Percentiles rank a stretch among this genome's conserved stretches.
Conservation (phyloP, 23 tunicate species). For the Styela clava region DNA sequence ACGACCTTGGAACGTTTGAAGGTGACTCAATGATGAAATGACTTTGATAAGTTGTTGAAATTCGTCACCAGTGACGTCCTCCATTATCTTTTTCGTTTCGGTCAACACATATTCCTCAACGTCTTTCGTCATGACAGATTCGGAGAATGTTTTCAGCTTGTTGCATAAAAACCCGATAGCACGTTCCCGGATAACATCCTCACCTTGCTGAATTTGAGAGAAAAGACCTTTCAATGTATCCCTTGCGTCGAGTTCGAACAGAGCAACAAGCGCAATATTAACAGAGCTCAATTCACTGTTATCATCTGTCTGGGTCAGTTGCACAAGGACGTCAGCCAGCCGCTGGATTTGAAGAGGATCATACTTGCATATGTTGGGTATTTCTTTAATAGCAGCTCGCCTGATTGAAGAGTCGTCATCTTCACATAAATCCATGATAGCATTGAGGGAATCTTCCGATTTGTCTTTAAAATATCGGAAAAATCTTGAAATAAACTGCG, state of each 20-base stretch:
- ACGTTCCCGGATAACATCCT: slow-evolving; percentile 67
- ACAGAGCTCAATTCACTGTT: slow-evolving; percentile 62
- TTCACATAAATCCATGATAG: slow-evolving; percentile 84
- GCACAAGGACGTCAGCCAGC: slow-evolving; percentile 75
- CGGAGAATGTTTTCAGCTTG: slow-evolving; percentile 51
- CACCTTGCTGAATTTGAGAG: slow-evolving; percentile 63
- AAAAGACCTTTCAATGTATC: slow-evolving; percentile 72
- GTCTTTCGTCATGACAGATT: slow-evolving; percentile 68
- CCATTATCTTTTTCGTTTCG: slow-evolving; percentile 64
- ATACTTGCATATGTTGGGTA: slow-evolving; percentile 78
- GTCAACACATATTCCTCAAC: slow-evolving; percentile 72
- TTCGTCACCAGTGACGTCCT: slow-evolving; percentile 89
- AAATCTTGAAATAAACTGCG: slow-evolving; percentile 86
- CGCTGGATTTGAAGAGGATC: slow-evolving; percentile 49
- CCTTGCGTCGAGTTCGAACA: slow-evolving; percentile 65
- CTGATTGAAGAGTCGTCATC: slow-evolving; percentile 82
- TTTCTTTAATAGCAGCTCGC: slow-evolving; percentile 80
- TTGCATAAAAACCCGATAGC: slow-evolving; percentile 70
- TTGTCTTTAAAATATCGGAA: slow-evolving; percentile 76
- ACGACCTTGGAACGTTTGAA: slow-evolving; percentile 88
- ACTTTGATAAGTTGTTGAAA: slow-evolving; percentile 77
- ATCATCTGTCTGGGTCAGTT: slow-evolving; percentile 66
- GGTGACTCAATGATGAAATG: slow-evolving; percentile 60
- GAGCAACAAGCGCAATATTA: slow-evolving; percentile 52
- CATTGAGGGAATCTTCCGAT: slow-evolving; percentile 79